Evolutionary conservation across 2,797 vertebrate species (phyloP), one percentile per base, ranked within the genome.

Genomic region (Acomys russatus): DNA sequence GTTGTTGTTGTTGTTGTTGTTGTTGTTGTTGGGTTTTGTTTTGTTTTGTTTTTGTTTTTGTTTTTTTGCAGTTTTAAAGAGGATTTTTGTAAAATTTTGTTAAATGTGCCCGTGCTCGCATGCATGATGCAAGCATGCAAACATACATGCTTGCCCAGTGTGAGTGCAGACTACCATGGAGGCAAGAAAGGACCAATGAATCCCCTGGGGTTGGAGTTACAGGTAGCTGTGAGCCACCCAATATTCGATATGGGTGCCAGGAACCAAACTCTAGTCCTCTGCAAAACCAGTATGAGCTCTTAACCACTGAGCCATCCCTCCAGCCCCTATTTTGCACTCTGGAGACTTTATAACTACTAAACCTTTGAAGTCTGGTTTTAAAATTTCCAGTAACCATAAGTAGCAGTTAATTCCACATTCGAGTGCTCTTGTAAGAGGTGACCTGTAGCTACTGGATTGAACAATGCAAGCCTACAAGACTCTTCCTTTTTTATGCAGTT

Each of bases 391-490:
- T 33, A 38, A 17, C 5, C 20, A 66, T n/a, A 1, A 54, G 1
- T 28, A 6, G 17, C n/a, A 5, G 3, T 74, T 15, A 33, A 44
- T 22, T n/a, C 7, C 1, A 61, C 33, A 6, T 10, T 56, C 28
- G 49, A 25, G 51, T 11, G 10, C 35, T n/a, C 6, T 61, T 44
- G 35, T 61, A 20, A 23, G 6, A 51, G 59, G 89, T 6, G 30
- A 66, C 38, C 1, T 0, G 11, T 18, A 63, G 82, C 49, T 20
- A 0, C 22, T 20, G n/a, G 7, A 33, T 9, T 38, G n/a, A 38
- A 22, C 15, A 5, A 1, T 0, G 20, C n/a, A 22, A 49, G 4
- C 25, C 11, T 15, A 11, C 11, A 6, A 28, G 33, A n/a, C 2
- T 30, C 61, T 71, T 59, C 51, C 38, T 80, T 23, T 78, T 51